phyloP scores from a whole-genome alignment of 2,113 vertebrate genomes.

The Tachuris rubrigastra region DNA sequence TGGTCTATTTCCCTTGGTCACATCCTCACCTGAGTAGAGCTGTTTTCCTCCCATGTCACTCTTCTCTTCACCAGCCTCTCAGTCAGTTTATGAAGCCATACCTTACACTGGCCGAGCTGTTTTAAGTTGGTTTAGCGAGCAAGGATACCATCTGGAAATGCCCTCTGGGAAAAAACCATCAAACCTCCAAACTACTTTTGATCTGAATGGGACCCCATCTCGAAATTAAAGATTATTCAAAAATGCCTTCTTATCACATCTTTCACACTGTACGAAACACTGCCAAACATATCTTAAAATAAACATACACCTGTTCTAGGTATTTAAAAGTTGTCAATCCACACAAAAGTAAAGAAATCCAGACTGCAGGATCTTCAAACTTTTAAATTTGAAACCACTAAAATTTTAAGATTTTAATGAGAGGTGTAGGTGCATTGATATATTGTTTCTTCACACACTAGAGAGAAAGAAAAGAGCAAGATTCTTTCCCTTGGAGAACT shows the following conservation, averaged over 20 bases:
- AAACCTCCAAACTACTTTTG: background rate
- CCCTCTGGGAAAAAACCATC: background rate
- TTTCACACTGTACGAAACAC: background rate
- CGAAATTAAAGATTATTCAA: background rate
- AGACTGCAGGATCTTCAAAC: background rate
- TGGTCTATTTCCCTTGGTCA: background rate
- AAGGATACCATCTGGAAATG: background rate
- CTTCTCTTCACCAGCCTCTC: background rate
- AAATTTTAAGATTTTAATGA: background rate
- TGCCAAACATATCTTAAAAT: background rate
- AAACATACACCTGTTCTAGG: background rate
- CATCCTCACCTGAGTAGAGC: background rate
- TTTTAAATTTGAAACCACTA: background rate
- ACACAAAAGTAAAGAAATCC: background rate
- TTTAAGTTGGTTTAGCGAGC: background rate
- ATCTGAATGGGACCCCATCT: background rate
- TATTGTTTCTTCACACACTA: background rate
- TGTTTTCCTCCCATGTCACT: background rate
- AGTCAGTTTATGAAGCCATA: rapidly evolving
- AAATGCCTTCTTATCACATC: background rate
- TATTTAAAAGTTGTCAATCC: background rate
- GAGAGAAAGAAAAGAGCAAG: background rate
- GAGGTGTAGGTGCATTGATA: background rate
- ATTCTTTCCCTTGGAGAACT: background rate
- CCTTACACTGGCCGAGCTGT: background rate